phyloP scores from a whole-genome alignment of 1,140 invertebrate genomes.

The Bombus superbus region DNA sequence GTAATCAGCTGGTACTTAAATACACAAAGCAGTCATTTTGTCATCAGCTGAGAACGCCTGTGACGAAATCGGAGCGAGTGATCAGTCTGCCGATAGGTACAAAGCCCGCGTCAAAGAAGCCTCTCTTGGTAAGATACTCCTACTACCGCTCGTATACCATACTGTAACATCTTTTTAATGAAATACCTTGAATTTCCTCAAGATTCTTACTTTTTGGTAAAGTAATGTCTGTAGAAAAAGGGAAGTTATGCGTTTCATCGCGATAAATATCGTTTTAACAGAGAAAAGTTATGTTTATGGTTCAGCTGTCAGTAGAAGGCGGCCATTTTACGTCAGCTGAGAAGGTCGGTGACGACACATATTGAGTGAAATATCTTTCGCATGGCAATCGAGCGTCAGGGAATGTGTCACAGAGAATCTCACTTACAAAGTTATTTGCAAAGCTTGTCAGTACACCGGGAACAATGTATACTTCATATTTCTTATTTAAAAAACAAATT shows the following conservation, averaged over 20 bases:
- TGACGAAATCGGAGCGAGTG: constrained; percentile 63
- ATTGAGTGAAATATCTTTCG: constrained; percentile 61
- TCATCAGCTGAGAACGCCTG: constrained; percentile 68
- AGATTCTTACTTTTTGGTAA: fast-evolving
- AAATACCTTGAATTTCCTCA: constrained; percentile 42
- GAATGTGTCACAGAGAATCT: constrained; percentile 35
- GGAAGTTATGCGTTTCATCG: fast-evolving
- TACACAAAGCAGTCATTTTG: constrained; percentile 53
- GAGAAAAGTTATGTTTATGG: constrained; percentile 45
- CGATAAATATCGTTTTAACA: constrained; percentile 24
- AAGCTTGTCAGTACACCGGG: not conserved
- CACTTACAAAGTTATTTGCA: constrained; percentile 26
- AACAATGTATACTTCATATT: not conserved
- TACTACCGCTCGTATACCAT: constrained; percentile 40
- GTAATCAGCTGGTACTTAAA: constrained; percentile 61
- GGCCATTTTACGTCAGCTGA: constrained; percentile 70
- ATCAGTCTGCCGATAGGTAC: constrained; percentile 25
- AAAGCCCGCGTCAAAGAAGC: constrained; percentile 44
- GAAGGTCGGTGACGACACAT: constrained; percentile 62
- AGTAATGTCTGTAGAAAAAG: not conserved
- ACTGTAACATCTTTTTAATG: constrained; percentile 43
- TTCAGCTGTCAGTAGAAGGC: constrained; percentile 64
- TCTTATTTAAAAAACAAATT: not conserved
- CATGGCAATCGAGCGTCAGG: not conserved
- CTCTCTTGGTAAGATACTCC: constrained; percentile 34